These are phyloP conservation scores for Rhagium mordax DNA, from an alignment of 2,888 invertebrate genomes.

Conservation along the genomic window DNA sequence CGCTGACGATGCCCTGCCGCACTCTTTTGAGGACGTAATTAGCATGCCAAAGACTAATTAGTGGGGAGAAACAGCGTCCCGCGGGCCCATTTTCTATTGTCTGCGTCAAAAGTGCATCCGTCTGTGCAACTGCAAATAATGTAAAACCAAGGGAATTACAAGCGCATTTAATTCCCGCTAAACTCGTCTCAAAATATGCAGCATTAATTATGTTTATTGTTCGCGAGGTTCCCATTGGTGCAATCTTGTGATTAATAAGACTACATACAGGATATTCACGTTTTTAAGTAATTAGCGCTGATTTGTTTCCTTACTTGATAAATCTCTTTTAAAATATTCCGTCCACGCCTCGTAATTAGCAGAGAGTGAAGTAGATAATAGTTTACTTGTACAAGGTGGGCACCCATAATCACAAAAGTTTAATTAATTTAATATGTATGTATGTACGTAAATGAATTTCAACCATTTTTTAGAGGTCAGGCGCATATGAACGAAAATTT, in stretches of 20 bases:
- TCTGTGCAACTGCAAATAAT: slow-evolving; percentile 54
- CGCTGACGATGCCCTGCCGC: slow-evolving; percentile 57
- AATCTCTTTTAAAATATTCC: background rate
- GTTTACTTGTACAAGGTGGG: background rate
- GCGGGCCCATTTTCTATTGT: slow-evolving; percentile 53
- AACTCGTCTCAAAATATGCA: slow-evolving; percentile 33
- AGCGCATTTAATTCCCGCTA: slow-evolving; percentile 45
- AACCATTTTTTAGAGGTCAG: no score
- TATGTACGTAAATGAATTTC: no score
- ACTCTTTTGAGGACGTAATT: slow-evolving; percentile 61
- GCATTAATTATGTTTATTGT: slow-evolving; percentile 41
- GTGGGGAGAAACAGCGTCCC: slow-evolving; percentile 47
- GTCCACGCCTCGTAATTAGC: background rate
- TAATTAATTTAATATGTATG: no score
- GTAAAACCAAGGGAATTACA: slow-evolving; percentile 54
- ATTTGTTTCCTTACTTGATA: slow-evolving; percentile 23
- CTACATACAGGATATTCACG: slow-evolving; percentile 17
- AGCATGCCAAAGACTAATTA: slow-evolving; percentile 63
- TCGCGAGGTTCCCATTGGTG: slow-evolving; percentile 15
- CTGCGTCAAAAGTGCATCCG: slow-evolving; percentile 52
- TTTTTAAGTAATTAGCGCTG: slow-evolving; percentile 28
- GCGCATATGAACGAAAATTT: no score
- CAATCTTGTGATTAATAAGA: slow-evolving; percentile 13
- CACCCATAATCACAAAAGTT: no score
- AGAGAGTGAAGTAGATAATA: background rate